Evolutionary conservation across 2,888 invertebrate species (phyloP).

Genomic region (Mycalesis mineus): DNA sequence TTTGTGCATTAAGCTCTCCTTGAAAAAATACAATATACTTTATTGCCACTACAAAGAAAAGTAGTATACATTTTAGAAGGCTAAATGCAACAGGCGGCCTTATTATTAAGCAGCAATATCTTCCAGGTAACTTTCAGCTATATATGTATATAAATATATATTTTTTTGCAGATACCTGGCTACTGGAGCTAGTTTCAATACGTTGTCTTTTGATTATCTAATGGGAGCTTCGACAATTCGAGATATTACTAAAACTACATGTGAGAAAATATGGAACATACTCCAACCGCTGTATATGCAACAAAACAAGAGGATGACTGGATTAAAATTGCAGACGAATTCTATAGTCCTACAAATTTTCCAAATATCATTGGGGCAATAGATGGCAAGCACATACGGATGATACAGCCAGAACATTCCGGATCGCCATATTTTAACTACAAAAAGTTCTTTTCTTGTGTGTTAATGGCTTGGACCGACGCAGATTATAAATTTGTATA

Average conservation of each 20-base stretch:
- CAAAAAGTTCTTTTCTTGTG: conserved; percentile 32
- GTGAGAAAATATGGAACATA: conserved; percentile 33
- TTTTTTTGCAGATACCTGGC: too few species aligned
- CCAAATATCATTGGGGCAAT: conserved; percentile 40
- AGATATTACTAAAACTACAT: conserved; percentile 35
- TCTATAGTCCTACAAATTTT: conserved; percentile 36
- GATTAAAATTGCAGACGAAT: conserved; percentile 36
- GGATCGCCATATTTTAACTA: conserved; percentile 5
- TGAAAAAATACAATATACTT: too few species aligned
- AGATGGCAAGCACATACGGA: conserved; percentile 32
- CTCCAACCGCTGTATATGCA: conserved; percentile 24
- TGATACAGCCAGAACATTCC: conserved; percentile 30
- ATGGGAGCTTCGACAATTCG: conserved; percentile 35
- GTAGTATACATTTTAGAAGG: too few species aligned
- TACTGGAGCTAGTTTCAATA: conserved; percentile 35
- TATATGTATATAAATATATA: too few species aligned
- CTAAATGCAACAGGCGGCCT: too few species aligned
- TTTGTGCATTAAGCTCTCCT: too few species aligned
- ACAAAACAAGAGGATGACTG: conserved; percentile 31
- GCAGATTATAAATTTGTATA: conserved; percentile 31
- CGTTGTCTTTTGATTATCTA: conserved; percentile 36
- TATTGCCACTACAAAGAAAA: too few species aligned
- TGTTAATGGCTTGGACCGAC: conserved; percentile 22
- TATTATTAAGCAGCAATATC: too few species aligned
- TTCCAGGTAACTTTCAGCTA: too few species aligned